A percentile compares a stretch with the other conserved stretches of the same genome.
Conservation (phyloP, 2,888 invertebrate species). For the Rutpela maculata region DNA sequence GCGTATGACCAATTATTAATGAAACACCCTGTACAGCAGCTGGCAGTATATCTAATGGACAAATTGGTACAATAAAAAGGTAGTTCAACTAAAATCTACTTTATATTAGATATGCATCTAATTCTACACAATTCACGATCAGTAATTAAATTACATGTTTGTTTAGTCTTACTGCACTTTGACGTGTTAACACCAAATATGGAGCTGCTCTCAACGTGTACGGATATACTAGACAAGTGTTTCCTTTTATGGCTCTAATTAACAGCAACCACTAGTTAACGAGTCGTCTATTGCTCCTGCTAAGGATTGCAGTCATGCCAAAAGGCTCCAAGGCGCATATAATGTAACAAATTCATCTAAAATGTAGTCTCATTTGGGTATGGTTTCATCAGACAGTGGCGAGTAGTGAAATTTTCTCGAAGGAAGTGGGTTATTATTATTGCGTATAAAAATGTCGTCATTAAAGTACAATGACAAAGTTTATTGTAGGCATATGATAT, state of each 20-base stretch:
- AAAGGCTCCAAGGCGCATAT: not conserved
- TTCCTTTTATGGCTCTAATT: not conserved
- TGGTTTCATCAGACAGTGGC: too few relatives aligned
- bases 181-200: not conserved
- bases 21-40: too few relatives aligned
- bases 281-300: not conserved
- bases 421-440: too few relatives aligned
- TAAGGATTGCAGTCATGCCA: not conserved
- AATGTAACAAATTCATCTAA: not conserved
- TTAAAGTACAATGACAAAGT: too few relatives aligned
- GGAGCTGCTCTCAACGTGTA: not conserved
- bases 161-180: not conserved
- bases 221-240: not conserved
- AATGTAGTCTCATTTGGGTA: not conserved
- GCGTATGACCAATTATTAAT: too few relatives aligned
- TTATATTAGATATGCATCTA: not conserved
- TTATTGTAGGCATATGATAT: too few relatives aligned
- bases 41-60: too few relatives aligned
- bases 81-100: too few relatives aligned
- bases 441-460: too few relatives aligned
- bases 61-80: too few relatives aligned
- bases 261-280: constrained; percentile 3
- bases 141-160: not conserved
- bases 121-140: not conserved
- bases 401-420: too few relatives aligned